A percentile compares a stretch with the other conserved stretches of the same genome.
These are phyloP conservation scores for Disparrhopalites patrizii DNA, from an alignment of 2,888 invertebrate genomes.

Conservation along the genomic window DNA sequence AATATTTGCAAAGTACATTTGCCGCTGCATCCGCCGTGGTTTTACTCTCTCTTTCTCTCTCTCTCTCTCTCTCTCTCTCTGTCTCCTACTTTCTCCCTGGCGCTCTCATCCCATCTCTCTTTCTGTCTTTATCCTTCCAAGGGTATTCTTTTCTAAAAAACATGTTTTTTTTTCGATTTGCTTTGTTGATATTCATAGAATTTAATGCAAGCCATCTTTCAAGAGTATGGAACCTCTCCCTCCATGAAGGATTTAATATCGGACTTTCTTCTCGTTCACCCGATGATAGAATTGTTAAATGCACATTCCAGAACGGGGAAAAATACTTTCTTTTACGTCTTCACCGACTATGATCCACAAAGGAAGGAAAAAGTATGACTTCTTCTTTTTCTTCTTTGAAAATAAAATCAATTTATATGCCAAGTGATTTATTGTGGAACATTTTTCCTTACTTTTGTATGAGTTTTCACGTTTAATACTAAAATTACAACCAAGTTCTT, in stretches of 20 bases:
- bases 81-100: no score
- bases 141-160: no score
- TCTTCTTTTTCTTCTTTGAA: not conserved
- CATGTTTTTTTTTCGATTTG: no score
- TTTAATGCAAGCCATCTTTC: slow-evolving; percentile 38
- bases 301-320: slow-evolving; percentile 39
- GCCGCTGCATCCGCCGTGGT: no score
- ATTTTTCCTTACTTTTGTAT: not conserved
- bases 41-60: not conserved
- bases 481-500: no score
- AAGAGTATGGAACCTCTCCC: slow-evolving; percentile 41
- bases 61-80: not conserved
- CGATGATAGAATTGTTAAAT: slow-evolving; percentile 40
- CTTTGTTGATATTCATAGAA: slow-evolving; percentile 28
- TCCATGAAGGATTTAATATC: slow-evolving; percentile 42
- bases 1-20: no score
- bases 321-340: slow-evolving; percentile 47
- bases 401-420: not conserved
- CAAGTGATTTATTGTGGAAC: not conserved
- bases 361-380: slow-evolving; percentile 35
- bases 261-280: slow-evolving; percentile 44
- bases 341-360: slow-evolving; percentile 46
- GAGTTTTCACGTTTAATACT: no score
- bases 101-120: no score
- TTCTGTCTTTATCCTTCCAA: no score